Percentiles rank a stretch among this genome's conserved stretches.
Conservation (phyloP, 92 coral and sea anemone genomes). For the Zoanthus gigantus region DNA sequence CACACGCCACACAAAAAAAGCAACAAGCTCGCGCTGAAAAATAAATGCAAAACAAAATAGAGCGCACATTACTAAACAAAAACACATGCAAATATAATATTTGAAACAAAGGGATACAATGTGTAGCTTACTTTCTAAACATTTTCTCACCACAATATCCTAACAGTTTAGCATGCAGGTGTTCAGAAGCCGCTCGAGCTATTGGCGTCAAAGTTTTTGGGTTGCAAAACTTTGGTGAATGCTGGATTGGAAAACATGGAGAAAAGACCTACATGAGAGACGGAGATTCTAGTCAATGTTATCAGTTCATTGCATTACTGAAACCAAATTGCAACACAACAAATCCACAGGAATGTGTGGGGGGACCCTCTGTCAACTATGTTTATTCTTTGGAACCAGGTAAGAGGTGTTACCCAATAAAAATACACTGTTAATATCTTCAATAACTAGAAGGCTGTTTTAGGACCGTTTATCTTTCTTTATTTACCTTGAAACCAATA, state of each 20-base stretch:
- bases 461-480: no score
- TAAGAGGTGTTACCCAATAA: neutral
- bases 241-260: constrained; percentile 74
- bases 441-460: no score
- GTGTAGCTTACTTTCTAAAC: no score
- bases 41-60: no score
- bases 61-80: no score
- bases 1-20: no score
- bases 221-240: constrained; percentile 76
- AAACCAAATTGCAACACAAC: constrained; percentile 55
- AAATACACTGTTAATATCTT: no score
- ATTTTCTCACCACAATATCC: neutral
- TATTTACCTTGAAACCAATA: no score
- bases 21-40: no score
- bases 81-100: no score
- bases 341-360: constrained; percentile 68
- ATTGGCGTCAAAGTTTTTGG: constrained; percentile 64
- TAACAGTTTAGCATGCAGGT: constrained; percentile 73
- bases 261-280: constrained; percentile 34
- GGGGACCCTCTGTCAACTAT: constrained; percentile 46
- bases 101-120: no score
- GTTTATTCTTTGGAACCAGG: constrained; percentile 51
- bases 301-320: constrained; percentile 31
- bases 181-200: constrained; percentile 57
- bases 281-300: constrained; percentile 37